Percentiles rank a stretch among this genome's conserved stretches.
Conservation (phyloP, 1,140 invertebrate species). For the Drosophila littoralis region DNA sequence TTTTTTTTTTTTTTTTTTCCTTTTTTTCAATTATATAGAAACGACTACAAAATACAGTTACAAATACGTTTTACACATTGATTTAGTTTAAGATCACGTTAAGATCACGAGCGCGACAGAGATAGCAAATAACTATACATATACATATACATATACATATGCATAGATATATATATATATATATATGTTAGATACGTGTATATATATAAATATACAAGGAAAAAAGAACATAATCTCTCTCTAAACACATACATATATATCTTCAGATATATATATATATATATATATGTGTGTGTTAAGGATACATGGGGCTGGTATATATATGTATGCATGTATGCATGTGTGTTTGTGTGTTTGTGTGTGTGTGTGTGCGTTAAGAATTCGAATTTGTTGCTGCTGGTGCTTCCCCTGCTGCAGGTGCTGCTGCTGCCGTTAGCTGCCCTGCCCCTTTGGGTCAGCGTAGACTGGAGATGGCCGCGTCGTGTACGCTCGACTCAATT, state of each 20-base stretch:
- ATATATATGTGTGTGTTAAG: conserved; percentile 13
- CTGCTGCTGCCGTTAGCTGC: neutral
- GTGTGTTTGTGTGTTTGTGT: conserved; percentile 24
- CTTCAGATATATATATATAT: conserved; percentile 38
- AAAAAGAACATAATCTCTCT: conserved; percentile 6
- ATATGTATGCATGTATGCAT: conserved; percentile 14
- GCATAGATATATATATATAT: conserved; percentile 43
- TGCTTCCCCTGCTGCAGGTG: neutral
- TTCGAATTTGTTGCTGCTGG: conserved; percentile 7
- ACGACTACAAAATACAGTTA: conserved; percentile 73
- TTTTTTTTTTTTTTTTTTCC: conserved; percentile 8
- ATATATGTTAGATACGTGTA: conserved; percentile 12
- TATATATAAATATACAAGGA: conserved; percentile 17
- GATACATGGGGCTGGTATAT: conserved; percentile 1
- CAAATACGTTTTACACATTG: conserved; percentile 73
- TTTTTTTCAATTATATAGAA: conserved; percentile 38
- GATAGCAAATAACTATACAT: conserved; percentile 63
- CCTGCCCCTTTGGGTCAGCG: conserved; percentile 12
- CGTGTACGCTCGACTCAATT: conserved; percentile 62
- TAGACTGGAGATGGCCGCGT: conserved; percentile 31
- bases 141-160: conserved; percentile 37
- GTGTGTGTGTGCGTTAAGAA: conserved; percentile 32
- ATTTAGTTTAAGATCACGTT: conserved; percentile 81
- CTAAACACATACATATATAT: conserved; percentile 37
- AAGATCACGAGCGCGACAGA: conserved; percentile 80